These are phyloP conservation scores for Spialia ferax DNA, from an alignment of 2,888 invertebrate species.

Conservation along the genomic window DNA sequence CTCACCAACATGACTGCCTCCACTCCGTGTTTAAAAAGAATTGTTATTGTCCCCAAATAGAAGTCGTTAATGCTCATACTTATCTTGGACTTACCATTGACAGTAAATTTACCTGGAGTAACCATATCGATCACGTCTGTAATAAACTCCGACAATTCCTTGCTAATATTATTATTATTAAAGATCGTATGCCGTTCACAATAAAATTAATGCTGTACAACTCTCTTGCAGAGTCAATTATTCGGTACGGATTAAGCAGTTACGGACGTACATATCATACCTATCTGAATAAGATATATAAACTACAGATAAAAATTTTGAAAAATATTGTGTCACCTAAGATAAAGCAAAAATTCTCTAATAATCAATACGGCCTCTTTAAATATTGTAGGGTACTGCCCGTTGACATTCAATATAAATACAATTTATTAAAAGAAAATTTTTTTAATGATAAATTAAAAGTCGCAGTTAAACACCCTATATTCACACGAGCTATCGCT, in stretches of 20 bases:
- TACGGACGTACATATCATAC: neutral
- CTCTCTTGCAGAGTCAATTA: neutral
- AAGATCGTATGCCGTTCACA: neutral
- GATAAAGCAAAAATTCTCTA: no score
- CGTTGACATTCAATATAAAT: neutral
- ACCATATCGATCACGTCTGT: neutral
- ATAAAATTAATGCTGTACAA: neutral
- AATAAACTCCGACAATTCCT: neutral
- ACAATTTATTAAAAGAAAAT: neutral
- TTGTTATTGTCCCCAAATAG: no score
- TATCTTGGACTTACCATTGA: neutral
- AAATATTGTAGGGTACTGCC: neutral
- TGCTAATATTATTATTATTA: neutral
- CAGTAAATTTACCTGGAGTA: neutral
- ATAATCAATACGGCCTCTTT: no score
- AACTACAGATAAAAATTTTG: neutral
- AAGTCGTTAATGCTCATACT: neutral
- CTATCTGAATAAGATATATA: neutral
- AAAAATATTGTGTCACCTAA: no score
- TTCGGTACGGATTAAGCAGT: neutral
- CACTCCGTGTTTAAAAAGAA: no score
- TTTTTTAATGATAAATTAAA: neutral
- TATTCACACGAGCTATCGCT: neutral
- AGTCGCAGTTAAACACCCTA: neutral
- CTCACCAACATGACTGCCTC: neutral